phyloP scores from a whole-genome alignment of 2,113 vertebrate species.

The Pycnonotus jocosus region DNA sequence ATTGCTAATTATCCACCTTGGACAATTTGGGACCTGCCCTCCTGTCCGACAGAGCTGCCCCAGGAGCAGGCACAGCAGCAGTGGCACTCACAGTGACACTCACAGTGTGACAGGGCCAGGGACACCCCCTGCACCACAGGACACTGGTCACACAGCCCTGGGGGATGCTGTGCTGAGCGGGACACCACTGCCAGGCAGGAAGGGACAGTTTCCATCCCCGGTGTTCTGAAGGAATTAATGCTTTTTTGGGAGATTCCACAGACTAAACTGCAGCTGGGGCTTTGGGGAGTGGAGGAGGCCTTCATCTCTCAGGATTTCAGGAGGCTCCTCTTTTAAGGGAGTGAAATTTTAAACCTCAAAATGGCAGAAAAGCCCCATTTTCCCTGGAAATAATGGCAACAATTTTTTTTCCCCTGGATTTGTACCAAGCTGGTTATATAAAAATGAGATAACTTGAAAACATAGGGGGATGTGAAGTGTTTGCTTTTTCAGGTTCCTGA shows the following conservation, averaged over 20 bases:
- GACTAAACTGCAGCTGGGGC: background rate
- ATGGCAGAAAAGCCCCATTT: background rate
- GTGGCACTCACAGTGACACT: rapidly evolving
- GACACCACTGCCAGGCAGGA: background rate
- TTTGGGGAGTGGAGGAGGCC: background rate
- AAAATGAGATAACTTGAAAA: conserved; percentile 17
- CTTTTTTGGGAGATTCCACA: too few species aligned
- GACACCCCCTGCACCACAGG: background rate
- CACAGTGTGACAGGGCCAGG: background rate
- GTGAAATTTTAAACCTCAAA: background rate
- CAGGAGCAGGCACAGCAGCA: background rate
- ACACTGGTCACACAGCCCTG: rapidly evolving
- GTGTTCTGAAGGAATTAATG: background rate
- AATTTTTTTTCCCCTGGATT: background rate
- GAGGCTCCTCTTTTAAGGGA: background rate
- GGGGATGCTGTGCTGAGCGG: background rate
- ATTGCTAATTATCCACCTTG: rapidly evolving
- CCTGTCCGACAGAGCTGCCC: rapidly evolving
- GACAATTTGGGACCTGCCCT: background rate
- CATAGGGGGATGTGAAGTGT: background rate
- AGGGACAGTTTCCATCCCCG: rapidly evolving
- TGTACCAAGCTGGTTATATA: conserved; percentile 5
- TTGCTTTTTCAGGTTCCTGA: background rate
- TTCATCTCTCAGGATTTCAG: background rate
- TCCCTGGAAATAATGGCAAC: background rate